Evolutionary conservation across 2,797 vertebrate species (phyloP).

Genomic region (Labroides dimidiatus): DNA sequence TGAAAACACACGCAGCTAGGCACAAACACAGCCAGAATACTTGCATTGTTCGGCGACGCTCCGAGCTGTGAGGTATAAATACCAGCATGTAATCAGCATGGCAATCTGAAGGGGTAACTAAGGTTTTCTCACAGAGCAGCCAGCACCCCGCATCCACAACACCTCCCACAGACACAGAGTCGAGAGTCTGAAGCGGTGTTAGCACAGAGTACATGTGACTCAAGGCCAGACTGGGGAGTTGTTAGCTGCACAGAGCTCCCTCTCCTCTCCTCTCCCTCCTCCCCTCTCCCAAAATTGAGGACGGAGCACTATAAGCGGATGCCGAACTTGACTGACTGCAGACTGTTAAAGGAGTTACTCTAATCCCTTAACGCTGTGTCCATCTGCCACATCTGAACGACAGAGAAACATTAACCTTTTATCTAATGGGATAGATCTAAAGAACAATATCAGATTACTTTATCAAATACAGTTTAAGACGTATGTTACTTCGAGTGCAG

Average conservation of each 20-base stretch:
- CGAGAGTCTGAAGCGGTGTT: slow-evolving; percentile 43
- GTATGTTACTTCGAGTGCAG: background rate
- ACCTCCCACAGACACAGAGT: slow-evolving; percentile 35
- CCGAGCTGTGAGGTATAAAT: slow-evolving; percentile 81
- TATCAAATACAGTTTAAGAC: background rate
- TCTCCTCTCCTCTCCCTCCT: slow-evolving; percentile 26
- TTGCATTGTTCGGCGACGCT: slow-evolving; percentile 80
- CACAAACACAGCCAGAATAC: slow-evolving; percentile 67
- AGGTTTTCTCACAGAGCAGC: slow-evolving; percentile 41
- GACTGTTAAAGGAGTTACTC: slow-evolving; percentile 75
- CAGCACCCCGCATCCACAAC: slow-evolving; percentile 55
- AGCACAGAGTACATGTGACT: slow-evolving; percentile 72
- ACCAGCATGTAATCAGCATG: slow-evolving; percentile 85
- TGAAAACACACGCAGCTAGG: slow-evolving; percentile 55
- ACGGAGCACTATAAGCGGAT: slow-evolving; percentile 62
- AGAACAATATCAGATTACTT: slow-evolving; percentile 12
- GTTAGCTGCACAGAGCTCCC: slow-evolving; percentile 22
- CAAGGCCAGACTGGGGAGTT: slow-evolving; percentile 26
- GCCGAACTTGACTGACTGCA: slow-evolving; percentile 65
- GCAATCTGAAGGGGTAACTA: slow-evolving; percentile 54
- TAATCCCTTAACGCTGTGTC: slow-evolving; percentile 79
- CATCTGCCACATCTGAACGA: slow-evolving; percentile 67
- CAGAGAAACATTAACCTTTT: slow-evolving; percentile 30
- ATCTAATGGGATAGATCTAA: slow-evolving; percentile 2
- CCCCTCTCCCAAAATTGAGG: slow-evolving; percentile 48